Percentiles rank a stretch among this genome's conserved stretches.
Conservation (phyloP, 2,888 invertebrate genomes). For the Smittia sp. region DNA sequence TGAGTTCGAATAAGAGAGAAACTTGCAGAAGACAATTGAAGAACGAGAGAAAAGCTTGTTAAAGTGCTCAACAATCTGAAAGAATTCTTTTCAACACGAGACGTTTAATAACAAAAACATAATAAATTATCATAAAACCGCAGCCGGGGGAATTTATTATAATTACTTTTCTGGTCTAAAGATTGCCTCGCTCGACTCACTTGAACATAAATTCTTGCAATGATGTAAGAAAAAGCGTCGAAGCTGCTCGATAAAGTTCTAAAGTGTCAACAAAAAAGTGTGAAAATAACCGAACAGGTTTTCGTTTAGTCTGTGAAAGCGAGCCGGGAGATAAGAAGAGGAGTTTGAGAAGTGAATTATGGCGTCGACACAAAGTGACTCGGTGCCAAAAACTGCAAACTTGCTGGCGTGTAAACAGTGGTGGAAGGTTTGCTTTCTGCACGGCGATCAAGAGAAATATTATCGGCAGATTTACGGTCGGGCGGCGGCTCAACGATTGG, state of each 20-base stretch:
- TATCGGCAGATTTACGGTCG: conserved; percentile 76
- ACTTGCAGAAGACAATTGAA: neutral
- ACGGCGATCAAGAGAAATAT: conserved; percentile 81
- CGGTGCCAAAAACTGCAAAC: conserved; percentile 61
- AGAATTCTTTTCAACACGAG: conserved; percentile 27
- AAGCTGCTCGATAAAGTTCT: neutral
- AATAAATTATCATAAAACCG: conserved; percentile 41
- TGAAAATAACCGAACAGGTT: neutral
- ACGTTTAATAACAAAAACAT: conserved; percentile 41
- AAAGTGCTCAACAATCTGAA: conserved; percentile 33
- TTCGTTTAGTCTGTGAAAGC: neutral
- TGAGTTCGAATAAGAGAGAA: neutral
- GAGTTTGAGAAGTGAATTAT: conserved; percentile 23
- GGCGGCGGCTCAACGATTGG: conserved; percentile 57
- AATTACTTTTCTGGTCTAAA: conserved; percentile 31
- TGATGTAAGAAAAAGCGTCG: neutral
- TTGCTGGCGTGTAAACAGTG: conserved; percentile 81
- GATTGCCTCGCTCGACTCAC: neutral
- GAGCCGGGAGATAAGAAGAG: neutral
- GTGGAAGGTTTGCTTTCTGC: conserved; percentile 88
- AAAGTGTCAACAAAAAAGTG: conserved; percentile 10
- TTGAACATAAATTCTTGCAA: neutral
- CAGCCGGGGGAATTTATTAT: conserved; percentile 38
- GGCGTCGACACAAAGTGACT: conserved; percentile 50
- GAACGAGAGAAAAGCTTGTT: neutral